These are phyloP conservation scores for Latrodectus geometricus DNA, from an alignment of 1,140 invertebrate genomes.

Conservation along the genomic window DNA sequence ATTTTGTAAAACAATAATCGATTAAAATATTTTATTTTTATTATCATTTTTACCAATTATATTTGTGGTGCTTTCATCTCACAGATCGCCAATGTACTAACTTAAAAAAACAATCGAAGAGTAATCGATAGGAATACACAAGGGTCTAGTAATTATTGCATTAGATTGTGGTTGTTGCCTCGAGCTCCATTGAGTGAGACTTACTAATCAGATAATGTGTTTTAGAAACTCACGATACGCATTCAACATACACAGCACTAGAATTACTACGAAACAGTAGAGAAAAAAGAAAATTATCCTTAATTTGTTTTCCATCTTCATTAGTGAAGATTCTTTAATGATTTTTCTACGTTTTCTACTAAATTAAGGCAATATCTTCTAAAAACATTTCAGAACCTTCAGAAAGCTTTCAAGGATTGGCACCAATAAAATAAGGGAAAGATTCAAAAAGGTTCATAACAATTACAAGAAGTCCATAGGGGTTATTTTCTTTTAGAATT, in stretches of 20 bases:
- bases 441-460: no score
- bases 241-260: not conserved
- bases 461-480: no score
- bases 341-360: conserved; percentile 15
- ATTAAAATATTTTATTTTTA: no score
- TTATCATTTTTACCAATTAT: no score
- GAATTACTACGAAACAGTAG: not conserved
- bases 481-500: no score
- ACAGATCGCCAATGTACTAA: no score
- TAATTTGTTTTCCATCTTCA: conserved; percentile 47
- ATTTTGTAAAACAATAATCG: no score
- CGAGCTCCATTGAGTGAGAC: not conserved
- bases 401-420: no score
- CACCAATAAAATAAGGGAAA: no score
- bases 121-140: not conserved
- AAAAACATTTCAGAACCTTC: not conserved
- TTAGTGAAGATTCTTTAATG: conserved; percentile 27
- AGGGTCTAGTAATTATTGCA: conserved; percentile 44
- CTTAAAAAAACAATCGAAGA: conserved; percentile 1
- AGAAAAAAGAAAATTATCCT: not conserved
- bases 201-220: conserved; percentile 43
- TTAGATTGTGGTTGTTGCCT: conserved; percentile 36
- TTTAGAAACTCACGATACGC: conserved; percentile 14
- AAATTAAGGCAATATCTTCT: not conserved
- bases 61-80: no score